These are phyloP conservation scores for Epinephelus lanceolatus DNA, from an alignment of 2,113 vertebrate species.

Conservation along the genomic window DNA sequence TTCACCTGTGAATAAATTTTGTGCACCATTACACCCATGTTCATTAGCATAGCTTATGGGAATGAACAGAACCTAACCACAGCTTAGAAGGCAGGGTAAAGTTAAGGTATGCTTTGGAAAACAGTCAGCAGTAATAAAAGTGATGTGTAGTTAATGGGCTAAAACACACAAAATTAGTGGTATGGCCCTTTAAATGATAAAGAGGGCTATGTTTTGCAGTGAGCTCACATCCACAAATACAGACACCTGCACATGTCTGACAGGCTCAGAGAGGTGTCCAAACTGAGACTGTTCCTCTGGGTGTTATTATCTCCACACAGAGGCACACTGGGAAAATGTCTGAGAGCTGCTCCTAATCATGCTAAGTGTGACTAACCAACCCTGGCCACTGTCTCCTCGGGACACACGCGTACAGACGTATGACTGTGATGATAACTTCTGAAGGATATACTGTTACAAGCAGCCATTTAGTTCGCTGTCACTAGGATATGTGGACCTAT, in stretches of 20 bases:
- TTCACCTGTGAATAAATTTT: too few relatives aligned
- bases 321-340: conserved; percentile 36
- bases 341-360: conserved; percentile 64
- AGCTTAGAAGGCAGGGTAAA: neutral
- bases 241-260: conserved; percentile 41
- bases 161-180: neutral
- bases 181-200: conserved; percentile 4
- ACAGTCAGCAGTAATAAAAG: neutral
- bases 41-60: neutral
- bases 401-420: conserved; percentile 34
- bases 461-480: conserved; percentile 7
- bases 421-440: conserved; percentile 63
- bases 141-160: neutral
- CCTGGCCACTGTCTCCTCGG: conserved; percentile 41
- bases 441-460: conserved; percentile 23
- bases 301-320: conserved; percentile 60
- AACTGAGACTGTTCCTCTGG: conserved; percentile 42
- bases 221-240: conserved; percentile 23
- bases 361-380: conserved; percentile 67
- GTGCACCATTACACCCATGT: too few relatives aligned
- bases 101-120: neutral
- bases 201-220: conserved; percentile 8
- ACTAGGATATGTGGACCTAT: conserved; percentile 1
- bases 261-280: conserved; percentile 41
- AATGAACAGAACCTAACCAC: neutral